Conservation (phyloP, 2,113 vertebrate genomes). For the Octodon degus region DNA sequence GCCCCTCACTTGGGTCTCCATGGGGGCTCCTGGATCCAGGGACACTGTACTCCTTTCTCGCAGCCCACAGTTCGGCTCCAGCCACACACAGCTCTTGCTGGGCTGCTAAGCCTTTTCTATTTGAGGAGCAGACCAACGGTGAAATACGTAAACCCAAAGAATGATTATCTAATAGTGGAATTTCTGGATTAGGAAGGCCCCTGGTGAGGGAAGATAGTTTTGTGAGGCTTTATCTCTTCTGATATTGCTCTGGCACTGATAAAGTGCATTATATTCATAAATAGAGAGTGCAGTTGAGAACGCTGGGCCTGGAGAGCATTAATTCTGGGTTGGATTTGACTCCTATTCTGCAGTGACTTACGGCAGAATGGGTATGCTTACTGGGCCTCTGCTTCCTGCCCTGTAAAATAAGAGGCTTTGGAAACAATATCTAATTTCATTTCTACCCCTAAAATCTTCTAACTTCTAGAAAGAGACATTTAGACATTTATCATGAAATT, state of each 20-base stretch:
- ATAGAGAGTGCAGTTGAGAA: not conserved
- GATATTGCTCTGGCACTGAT: not conserved
- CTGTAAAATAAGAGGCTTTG: not conserved
- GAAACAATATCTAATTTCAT: not conserved
- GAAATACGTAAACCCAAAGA: not conserved
- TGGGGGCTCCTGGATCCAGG: not conserved
- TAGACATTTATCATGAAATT: conserved; percentile 24
- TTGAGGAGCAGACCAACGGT: not conserved
- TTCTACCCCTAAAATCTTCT: not conserved
- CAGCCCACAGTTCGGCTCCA: not conserved
- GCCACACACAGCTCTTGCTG: rapidly evolving
- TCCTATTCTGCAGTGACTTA: no score
- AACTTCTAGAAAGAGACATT: not conserved
- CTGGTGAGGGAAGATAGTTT: not conserved
- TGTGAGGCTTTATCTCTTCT: not conserved
- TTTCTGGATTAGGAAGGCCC: not conserved
- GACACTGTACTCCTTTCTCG: not conserved
- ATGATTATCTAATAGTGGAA: not conserved
- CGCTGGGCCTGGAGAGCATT: rapidly evolving
- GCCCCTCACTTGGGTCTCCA: not conserved
- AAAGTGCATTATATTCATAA: rapidly evolving
- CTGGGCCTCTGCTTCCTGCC: not conserved
- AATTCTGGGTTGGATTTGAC: not conserved
- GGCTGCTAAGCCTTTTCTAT: no score
- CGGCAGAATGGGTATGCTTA: rapidly evolving